These are phyloP conservation scores for Crematogaster levior DNA, from an alignment of 2,888 invertebrate species.

Conservation along the genomic window DNA sequence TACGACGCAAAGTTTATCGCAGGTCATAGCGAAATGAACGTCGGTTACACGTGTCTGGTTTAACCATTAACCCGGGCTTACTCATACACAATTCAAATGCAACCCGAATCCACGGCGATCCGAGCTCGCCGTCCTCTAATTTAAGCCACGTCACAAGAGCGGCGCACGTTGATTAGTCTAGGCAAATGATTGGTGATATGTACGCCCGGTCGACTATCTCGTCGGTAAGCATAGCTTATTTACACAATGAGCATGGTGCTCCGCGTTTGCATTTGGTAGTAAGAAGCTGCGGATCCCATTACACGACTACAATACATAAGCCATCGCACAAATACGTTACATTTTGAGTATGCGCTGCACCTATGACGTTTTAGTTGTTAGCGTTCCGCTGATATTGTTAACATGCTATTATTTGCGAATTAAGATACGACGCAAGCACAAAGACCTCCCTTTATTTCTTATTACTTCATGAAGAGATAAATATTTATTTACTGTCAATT, in stretches of 20 bases:
- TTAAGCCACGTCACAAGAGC: slow-evolving; percentile 68
- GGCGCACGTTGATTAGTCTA: slow-evolving; percentile 63
- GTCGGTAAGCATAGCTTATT: slow-evolving; percentile 50
- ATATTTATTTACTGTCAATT: background rate
- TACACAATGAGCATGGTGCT: slow-evolving; percentile 23
- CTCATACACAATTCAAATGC: slow-evolving; percentile 59
- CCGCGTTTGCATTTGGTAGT: slow-evolving; percentile 39
- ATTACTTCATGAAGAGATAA: background rate
- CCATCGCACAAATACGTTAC: slow-evolving; percentile 9
- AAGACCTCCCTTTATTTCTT: background rate
- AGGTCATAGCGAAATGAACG: slow-evolving; percentile 60
- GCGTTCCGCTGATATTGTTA: background rate
- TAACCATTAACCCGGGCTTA: slow-evolving; percentile 68
- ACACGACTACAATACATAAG: slow-evolving; percentile 37
- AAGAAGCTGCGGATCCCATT: slow-evolving; percentile 49
- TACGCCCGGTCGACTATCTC: slow-evolving; percentile 31
- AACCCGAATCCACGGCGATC: slow-evolving; percentile 52
- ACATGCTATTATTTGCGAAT: background rate
- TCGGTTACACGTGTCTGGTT: slow-evolving; percentile 66
- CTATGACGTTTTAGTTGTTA: background rate
- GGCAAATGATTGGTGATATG: slow-evolving; percentile 56
- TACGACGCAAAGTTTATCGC: slow-evolving; percentile 44
- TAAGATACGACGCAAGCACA: background rate
- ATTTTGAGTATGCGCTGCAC: background rate
- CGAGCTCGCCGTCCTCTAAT: slow-evolving; percentile 59